phyloP scores from a whole-genome alignment of 2,797 vertebrate species.

The Urosaurus nigricauda region DNA sequence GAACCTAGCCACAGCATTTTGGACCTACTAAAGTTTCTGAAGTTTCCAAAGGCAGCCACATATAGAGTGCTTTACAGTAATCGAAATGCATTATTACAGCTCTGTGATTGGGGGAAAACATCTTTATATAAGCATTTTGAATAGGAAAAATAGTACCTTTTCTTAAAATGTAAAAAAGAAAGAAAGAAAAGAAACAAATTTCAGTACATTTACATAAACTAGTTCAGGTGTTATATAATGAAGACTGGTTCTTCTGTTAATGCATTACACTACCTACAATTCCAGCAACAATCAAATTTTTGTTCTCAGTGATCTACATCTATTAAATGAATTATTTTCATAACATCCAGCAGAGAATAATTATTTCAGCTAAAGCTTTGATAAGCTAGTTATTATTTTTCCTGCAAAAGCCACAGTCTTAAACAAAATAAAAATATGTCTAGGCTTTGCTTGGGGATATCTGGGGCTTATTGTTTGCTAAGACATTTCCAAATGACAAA shows the following conservation, averaged over 20 bases:
- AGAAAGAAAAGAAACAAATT: not conserved
- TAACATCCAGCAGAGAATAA: constrained; percentile 77
- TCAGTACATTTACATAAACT: not conserved
- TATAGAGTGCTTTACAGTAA: not conserved
- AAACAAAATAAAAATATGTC: constrained; percentile 62
- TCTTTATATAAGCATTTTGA: not conserved
- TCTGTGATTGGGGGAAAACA: no score
- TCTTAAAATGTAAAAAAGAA: not conserved
- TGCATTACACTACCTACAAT: constrained; percentile 60
- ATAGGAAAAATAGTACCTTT: not conserved
- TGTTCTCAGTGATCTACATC: constrained; percentile 66
- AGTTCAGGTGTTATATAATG: not conserved
- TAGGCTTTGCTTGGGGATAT: constrained; percentile 63
- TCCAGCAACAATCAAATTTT: constrained; percentile 56
- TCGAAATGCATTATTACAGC: not conserved
- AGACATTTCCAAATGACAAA: not conserved
- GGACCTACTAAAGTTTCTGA: no score
- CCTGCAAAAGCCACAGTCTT: constrained; percentile 47
- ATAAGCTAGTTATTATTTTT: constrained; percentile 75
- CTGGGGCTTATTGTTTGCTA: constrained; percentile 47
- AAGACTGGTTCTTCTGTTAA: constrained; percentile 57
- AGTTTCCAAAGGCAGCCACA: no score
- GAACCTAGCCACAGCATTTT: no score
- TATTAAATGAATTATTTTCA: constrained; percentile 64
- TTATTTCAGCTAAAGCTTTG: constrained; percentile 67